phyloP scores from a whole-genome alignment of 2,888 invertebrate species.

The Bombyx huttoni region DNA sequence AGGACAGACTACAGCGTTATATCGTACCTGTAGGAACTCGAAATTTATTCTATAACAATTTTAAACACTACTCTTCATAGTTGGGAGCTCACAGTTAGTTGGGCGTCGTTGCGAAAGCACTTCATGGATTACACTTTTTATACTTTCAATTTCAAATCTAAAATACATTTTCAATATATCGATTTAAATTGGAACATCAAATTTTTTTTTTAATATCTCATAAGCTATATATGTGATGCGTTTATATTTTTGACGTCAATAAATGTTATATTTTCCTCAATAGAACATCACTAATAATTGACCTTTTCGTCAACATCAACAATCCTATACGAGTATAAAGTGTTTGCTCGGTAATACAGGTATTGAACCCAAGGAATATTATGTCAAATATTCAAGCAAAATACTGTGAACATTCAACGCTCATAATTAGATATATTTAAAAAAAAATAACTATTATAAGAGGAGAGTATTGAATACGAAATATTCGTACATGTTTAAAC shows the following conservation, averaged over 20 bases:
- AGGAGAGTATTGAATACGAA: background rate
- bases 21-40: slow-evolving; percentile 45
- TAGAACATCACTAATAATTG: slow-evolving; percentile 66
- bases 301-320: slow-evolving; percentile 66
- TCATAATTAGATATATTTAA: background rate
- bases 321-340: slow-evolving; percentile 29
- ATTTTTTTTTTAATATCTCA: too few species aligned
- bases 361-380: background rate
- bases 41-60: background rate
- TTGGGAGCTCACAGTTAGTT: slow-evolving; percentile 7
- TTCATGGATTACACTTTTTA: background rate
- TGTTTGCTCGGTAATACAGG: background rate
- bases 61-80: background rate
- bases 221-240: background rate
- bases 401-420: background rate
- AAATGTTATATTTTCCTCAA: slow-evolving; percentile 45
- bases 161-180: background rate
- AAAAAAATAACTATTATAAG: background rate
- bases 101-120: background rate
- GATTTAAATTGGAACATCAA: too few species aligned
- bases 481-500: background rate
- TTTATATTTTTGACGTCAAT: slow-evolving; percentile 19
- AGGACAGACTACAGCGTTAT: slow-evolving; percentile 27
- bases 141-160: slow-evolving; percentile 21
- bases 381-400: background rate